phyloP scores from a whole-genome alignment of 2,113 vertebrate species.

The Corythornis madagascariensis region DNA sequence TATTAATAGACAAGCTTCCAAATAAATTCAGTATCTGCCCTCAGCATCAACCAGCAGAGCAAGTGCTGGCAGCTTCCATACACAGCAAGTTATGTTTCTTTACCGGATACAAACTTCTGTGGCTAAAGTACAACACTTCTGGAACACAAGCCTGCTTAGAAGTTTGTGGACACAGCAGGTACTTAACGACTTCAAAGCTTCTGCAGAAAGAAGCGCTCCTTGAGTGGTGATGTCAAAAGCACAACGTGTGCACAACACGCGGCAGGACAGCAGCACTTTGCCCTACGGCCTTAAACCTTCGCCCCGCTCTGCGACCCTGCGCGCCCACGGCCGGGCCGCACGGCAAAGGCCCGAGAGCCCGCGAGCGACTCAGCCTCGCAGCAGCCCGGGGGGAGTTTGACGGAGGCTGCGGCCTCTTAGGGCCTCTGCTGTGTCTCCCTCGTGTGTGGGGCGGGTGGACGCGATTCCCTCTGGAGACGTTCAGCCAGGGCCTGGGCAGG shows the following conservation, averaged over 20 bases:
- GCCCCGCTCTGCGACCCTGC: accelerated
- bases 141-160: background rate
- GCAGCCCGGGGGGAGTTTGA: background rate
- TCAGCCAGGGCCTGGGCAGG: background rate
- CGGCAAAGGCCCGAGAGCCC: accelerated
- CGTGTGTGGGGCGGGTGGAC: accelerated
- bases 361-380: accelerated
- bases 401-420: accelerated
- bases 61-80: background rate
- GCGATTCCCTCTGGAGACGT: accelerated
- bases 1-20: background rate
- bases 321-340: accelerated
- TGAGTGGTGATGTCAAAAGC: background rate
- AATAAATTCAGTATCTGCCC: accelerated
- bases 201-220: background rate
- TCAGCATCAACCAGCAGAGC: background rate
- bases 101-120: background rate
- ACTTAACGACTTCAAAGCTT: background rate
- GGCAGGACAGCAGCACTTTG: background rate
- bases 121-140: background rate
- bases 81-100: background rate
- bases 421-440: background rate
- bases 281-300: accelerated
- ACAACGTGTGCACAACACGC: accelerated
- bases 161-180: background rate